Conservation (phyloP, 2,888 invertebrate species). For the Disparrhopalites patrizii region DNA sequence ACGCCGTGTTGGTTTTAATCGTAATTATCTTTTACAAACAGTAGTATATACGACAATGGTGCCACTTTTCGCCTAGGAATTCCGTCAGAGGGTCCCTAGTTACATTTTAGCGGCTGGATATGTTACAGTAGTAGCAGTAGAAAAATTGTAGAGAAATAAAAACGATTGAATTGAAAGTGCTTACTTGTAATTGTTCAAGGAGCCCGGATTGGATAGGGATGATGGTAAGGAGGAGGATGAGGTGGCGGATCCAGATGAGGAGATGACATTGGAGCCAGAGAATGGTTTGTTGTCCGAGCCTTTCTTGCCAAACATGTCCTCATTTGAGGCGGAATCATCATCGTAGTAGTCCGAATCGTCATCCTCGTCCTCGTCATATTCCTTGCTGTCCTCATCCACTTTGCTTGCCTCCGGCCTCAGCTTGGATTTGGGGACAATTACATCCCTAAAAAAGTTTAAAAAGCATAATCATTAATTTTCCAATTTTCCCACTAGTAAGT, state of each 20-base stretch:
- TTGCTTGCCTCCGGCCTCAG: constrained; percentile 53
- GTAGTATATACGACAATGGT: too few species aligned
- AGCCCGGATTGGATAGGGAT: not conserved
- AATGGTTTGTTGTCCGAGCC: constrained; percentile 34
- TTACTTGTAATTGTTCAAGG: constrained; percentile 43
- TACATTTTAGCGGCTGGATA: too few species aligned
- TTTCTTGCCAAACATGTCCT: constrained; percentile 53
- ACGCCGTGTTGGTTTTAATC: too few species aligned
- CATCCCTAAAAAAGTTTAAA: constrained; percentile 52
- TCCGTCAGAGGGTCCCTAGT: too few species aligned
- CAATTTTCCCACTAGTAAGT: not conserved
- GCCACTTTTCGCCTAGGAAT: too few species aligned
- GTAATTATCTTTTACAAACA: too few species aligned
- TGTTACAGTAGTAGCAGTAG: too few species aligned
- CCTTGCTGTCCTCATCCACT: constrained; percentile 54
- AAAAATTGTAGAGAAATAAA: too few species aligned
- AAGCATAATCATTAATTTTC: not conserved
- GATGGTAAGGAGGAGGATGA: constrained; percentile 29
- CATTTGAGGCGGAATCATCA: constrained; percentile 65
- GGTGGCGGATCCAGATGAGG: constrained; percentile 30
- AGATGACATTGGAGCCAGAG: constrained; percentile 29
- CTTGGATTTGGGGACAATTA: constrained; percentile 58
- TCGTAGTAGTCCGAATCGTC: constrained; percentile 70
- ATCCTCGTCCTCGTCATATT: constrained; percentile 62
- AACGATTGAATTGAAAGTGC: not conserved